Percentiles rank a stretch among this genome's conserved stretches.
phyloP scores from a whole-genome alignment of 2,797 vertebrate genomes.

The Phrynocephalus forsythii region DNA sequence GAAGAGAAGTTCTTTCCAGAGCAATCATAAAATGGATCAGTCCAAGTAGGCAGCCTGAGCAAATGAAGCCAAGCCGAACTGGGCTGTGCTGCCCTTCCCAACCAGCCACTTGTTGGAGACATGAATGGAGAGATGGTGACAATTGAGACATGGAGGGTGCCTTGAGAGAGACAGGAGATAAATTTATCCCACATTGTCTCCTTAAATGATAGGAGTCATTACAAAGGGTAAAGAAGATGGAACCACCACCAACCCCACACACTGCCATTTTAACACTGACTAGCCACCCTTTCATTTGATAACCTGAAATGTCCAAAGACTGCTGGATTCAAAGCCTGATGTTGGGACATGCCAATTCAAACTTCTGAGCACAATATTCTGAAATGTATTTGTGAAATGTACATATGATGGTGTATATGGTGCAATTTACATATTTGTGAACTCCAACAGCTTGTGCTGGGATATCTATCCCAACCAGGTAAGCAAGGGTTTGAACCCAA shows the following conservation, averaged over 20 bases:
- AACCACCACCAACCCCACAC: no score
- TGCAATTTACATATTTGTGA: neutral
- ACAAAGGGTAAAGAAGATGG: no score
- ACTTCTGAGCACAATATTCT: neutral
- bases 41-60: neutral
- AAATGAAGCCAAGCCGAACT: neutral
- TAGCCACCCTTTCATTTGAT: no score
- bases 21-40: neutral
- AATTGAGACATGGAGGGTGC: neutral
- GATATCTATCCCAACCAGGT: slow-evolving; percentile 1
- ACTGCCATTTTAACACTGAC: no score
- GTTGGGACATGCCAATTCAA: neutral
- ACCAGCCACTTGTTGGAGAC: neutral
- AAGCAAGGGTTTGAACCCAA: neutral
- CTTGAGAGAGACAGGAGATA: neutral
- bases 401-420: neutral
- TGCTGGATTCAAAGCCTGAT: no score
- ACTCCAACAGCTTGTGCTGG: neutral
- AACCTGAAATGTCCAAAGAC: no score
- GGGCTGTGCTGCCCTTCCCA: neutral
- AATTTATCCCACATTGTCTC: neutral
- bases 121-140: neutral
- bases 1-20: neutral
- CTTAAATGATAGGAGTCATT: no score
- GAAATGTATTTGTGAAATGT: neutral